Percentiles rank a stretch among this genome's conserved stretches.
These are phyloP conservation scores for Phalanger gymnotis DNA, from an alignment of 2,797 vertebrate genomes.

Conservation along the genomic window DNA sequence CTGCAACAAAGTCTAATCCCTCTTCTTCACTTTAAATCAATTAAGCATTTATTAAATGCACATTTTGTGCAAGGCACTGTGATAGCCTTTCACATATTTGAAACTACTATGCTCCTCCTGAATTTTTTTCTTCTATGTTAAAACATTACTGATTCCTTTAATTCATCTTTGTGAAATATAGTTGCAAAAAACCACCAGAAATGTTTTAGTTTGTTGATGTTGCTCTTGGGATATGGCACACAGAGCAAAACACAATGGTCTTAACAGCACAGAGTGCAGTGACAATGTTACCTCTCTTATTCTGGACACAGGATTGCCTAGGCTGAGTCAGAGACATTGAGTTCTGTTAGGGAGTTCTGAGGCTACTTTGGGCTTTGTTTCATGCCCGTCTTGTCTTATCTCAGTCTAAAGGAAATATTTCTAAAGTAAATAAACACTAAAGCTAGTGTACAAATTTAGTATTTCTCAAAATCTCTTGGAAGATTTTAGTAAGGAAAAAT, in stretches of 20 bases:
- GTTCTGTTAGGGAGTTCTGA: background rate
- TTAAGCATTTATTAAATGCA: background rate
- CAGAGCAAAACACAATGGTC: background rate
- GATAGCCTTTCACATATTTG: background rate
- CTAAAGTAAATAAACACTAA: background rate
- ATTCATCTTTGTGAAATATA: background rate
- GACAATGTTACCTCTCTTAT: background rate
- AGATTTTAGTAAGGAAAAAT: background rate
- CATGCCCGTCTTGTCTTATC: background rate
- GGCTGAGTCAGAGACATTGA: background rate
- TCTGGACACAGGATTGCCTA: background rate
- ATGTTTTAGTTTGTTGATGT: background rate
- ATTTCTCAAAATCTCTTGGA: background rate
- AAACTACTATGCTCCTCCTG: background rate
- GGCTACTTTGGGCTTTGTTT: background rate
- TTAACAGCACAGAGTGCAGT: background rate
- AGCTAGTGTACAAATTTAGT: background rate
- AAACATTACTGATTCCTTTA: background rate
- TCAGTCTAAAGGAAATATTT: background rate
- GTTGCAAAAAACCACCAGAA: background rate
- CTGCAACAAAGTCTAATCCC: background rate
- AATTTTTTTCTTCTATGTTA: background rate
- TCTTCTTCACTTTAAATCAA: background rate
- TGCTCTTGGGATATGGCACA: background rate
- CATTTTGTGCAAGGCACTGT: background rate